Base-by-base conservation (phyloP, 2,797 vertebrate genomes). In the Eurystomus glaucurus region DNA sequence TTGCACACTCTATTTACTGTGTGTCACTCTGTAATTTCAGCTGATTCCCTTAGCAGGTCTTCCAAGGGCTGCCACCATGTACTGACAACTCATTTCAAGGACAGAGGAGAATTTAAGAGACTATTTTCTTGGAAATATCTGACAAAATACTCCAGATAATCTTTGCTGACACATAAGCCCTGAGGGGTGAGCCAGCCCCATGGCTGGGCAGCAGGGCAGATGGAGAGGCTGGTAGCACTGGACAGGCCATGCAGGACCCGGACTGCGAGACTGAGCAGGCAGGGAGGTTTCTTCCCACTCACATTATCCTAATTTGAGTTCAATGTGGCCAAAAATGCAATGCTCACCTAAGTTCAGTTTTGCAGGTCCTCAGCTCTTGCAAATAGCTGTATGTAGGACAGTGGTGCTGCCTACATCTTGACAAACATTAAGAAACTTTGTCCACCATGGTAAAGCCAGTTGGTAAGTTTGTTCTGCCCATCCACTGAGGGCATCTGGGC, bases 211-310 rank as follows among this genome's bases (percentile, higher is more conserved):
- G 72, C 26, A 55, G 35, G 14, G 18, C 10, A 37, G 22, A 48
- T 2, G 4, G 29, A 54, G 41, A n/a, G 72, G 46, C 60, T 66
- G 29, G 25, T 46, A 48, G 66, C 19, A 18, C 58, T 4, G 28
- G 41, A 31, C 37, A 48, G 71, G 71, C 29, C 29, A 3, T 28
- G 62, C 31, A 74, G 60, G 51, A 52, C 51, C 46, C 3, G 2
- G 37, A 29, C 16, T 5, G 22, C 21, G n/a, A 6, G 22, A 65
- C 4, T 6, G 4, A 74, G 70, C 0, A 0, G 52, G 84, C 51
- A 46, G 39, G 21, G 48, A n/a, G 58, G 39, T 39, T 81, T 84
- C 66, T 46, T 52, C 70, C 52, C 18, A 25, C 26, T 62, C 55
- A 37, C 4, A 11, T 39, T 43, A 62, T 22, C 64, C 37, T 66